Percentiles rank a stretch among this genome's conserved stretches.
Evolutionary conservation across 2,888 invertebrate species (phyloP).

Genomic region (Melipona bicolor): DNA sequence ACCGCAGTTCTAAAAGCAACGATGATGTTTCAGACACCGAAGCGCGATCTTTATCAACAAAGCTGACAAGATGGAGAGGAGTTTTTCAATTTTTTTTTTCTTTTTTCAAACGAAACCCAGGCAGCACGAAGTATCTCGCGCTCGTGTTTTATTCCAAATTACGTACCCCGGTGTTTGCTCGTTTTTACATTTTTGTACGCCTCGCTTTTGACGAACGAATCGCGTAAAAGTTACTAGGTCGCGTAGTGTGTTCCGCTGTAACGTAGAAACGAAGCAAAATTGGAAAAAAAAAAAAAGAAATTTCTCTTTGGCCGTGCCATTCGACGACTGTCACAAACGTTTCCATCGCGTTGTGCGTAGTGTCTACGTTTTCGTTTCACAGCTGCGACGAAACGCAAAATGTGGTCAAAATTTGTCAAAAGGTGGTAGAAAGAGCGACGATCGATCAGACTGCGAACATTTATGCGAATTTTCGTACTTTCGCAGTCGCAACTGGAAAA

Average conservation of each 20-base stretch:
- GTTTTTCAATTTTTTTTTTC: no score
- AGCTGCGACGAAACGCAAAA: not conserved
- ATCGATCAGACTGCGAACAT: not conserved
- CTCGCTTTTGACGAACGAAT: no score
- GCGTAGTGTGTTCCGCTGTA: no score
- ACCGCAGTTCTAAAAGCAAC: not conserved
- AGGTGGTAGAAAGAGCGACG: not conserved
- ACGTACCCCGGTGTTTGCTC: no score
- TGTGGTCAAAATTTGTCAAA: not conserved
- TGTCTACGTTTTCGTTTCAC: not conserved
- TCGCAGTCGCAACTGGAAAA: not conserved
- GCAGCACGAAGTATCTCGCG: no score
- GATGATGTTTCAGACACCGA: not conserved
- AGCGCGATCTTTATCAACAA: not conserved
- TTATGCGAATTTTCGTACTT: not conserved
- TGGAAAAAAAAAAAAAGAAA: not conserved
- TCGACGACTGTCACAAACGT: not conserved
- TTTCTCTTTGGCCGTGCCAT: not conserved
- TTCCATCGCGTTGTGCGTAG: not conserved
- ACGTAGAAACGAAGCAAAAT: no score
- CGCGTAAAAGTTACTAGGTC: no score
- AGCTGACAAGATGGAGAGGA: no score
- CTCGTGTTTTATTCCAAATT: no score
- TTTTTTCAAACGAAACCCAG: no score
- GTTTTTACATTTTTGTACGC: no score